Base-by-base conservation (phyloP, 2,113 vertebrate genomes). In the Acinonyx jubatus region DNA sequence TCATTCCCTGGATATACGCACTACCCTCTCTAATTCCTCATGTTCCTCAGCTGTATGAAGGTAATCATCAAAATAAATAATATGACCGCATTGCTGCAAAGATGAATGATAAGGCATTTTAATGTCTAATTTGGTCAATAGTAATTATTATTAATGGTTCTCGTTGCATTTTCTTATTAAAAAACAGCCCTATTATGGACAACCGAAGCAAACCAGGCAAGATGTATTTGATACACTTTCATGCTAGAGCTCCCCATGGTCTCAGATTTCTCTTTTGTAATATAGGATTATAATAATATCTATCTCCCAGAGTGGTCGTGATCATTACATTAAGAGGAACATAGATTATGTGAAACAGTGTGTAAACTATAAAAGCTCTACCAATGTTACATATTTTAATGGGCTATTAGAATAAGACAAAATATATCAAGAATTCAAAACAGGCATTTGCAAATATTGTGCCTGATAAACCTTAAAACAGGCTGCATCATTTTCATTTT, bases 391-490 rank as follows among this genome's bases (percentile, higher is more conserved):
- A 84, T 55, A 33, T 68, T 57, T 25, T 71, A 74, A 66, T 73
- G 83, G 18, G 10, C 84, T 87, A 76, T 94, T 68, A 66, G n/a
- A 41, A 48, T 80, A 63, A 94, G 50, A 79, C 36, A 87, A 76
- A 93, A 73, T 31, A 83, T 29, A 83, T 78, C 10, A 38, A 85
- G 96, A 94, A 76, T 69, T 88, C 36, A 84, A 87, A 81, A 38
- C 7, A 88, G 14, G 19, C 74, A 23, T 81, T 74, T 96, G 16
- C 33, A 52, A 88, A 55, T 4, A 23, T 11, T 18, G 15, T 52
- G 4, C 10, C 4, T 65, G 38, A 65, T 52, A 79, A 52, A 63
- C 7, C 19, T 27, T n/a, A 66, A 82, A 61, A 36, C 8, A 48
- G n/a, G 3, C 31, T 33, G 45, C 19, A 48, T 27, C 18, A 45